A percentile compares a stretch with the other conserved stretches of the same genome.
Evolutionary conservation across 2,888 invertebrate species (phyloP).

Genomic region (Polyploca ridens): DNA sequence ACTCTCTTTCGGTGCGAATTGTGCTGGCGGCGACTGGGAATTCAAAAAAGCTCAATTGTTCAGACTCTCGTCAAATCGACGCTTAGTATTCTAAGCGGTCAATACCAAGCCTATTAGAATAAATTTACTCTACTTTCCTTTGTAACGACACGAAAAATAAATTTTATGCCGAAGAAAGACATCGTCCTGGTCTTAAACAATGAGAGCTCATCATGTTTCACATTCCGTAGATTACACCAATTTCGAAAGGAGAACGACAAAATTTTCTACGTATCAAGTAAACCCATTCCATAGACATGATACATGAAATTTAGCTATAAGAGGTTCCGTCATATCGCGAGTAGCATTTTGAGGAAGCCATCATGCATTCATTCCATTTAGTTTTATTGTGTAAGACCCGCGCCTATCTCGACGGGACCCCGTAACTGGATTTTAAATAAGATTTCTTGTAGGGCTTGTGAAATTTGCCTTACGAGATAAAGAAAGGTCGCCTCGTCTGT

Average conservation of each 20-base stretch:
- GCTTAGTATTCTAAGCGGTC: slow-evolving; percentile 56
- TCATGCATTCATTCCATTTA: slow-evolving; percentile 84
- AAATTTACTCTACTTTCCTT: slow-evolving; percentile 29
- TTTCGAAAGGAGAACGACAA: slow-evolving; percentile 53
- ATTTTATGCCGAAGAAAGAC: slow-evolving; percentile 41
- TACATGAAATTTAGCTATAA: slow-evolving; percentile 66
- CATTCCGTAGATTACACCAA: slow-evolving; percentile 54
- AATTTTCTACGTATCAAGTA: slow-evolving; percentile 63
- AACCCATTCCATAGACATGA: slow-evolving; percentile 62
- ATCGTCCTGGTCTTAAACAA: slow-evolving; percentile 35
- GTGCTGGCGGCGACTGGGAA: slow-evolving; percentile 57
- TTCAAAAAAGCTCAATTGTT: slow-evolving; percentile 53
- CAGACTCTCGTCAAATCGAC: slow-evolving; percentile 53
- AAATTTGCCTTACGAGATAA: slow-evolving; percentile 82
- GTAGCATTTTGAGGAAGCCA: slow-evolving; percentile 73
- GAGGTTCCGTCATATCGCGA: slow-evolving; percentile 72
- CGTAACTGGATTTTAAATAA: slow-evolving; percentile 84
- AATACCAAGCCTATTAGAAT: slow-evolving; percentile 36
- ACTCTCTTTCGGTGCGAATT: slow-evolving; percentile 72
- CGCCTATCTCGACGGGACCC: slow-evolving; percentile 77
- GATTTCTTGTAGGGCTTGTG: slow-evolving; percentile 75
- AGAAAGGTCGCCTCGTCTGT: slow-evolving; percentile 79
- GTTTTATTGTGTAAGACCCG: slow-evolving; percentile 83
- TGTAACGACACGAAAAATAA: slow-evolving; percentile 27
- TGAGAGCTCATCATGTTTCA: slow-evolving; percentile 36